Evolutionary conservation across 2,113 vertebrate genomes (phyloP).

Genomic region (Cynopterus brachyotis): DNA sequence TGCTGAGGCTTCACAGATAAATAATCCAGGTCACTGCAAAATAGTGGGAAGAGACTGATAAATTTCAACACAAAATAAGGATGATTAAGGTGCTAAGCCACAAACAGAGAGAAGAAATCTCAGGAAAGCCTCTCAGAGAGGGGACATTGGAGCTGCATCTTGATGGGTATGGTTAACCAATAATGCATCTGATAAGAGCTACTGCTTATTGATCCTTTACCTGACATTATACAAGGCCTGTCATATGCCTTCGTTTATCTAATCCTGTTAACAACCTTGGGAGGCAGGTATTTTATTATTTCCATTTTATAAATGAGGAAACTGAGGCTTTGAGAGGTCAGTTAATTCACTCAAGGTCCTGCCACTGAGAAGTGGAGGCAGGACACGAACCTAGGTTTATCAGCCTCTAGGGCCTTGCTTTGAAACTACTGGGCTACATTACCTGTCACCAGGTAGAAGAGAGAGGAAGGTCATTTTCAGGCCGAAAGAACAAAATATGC

Average conservation of each 20-base stretch:
- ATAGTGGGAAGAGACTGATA: neutral
- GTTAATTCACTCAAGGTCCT: neutral
- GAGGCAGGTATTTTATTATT: neutral
- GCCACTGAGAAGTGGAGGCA: neutral
- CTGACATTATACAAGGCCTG: fast-evolving
- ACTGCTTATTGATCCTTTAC: neutral
- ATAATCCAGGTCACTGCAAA: neutral
- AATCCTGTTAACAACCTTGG: neutral
- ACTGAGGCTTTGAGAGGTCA: neutral
- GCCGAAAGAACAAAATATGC: neutral
- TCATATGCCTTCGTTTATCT: neutral
- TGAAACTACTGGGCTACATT: neutral
- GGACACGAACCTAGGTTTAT: neutral
- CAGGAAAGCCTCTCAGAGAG: neutral
- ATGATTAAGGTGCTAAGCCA: neutral
- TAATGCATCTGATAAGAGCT: neutral
- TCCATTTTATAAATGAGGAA: neutral
- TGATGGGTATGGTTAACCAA: neutral
- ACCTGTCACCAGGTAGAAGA: neutral
- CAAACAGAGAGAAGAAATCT: neutral
- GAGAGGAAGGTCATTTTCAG: neutral
- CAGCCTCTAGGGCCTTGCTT: neutral
- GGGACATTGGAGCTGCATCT: neutral
- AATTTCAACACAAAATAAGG: neutral
- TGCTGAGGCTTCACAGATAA: neutral